These are phyloP conservation scores for Meganola albula DNA, from an alignment of 2,888 invertebrate species.

Conservation along the genomic window DNA sequence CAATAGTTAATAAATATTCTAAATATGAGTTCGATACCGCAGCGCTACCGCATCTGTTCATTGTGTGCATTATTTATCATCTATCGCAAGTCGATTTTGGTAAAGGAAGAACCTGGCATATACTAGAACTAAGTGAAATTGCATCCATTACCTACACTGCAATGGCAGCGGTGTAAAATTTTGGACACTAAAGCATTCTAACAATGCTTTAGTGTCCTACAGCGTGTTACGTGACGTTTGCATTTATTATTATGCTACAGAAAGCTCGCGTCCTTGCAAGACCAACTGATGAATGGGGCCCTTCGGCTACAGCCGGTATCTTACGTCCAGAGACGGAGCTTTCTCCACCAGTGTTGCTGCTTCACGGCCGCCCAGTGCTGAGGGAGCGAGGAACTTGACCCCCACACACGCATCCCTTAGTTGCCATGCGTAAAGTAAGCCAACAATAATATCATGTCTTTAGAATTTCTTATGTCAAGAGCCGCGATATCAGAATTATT, in stretches of 20 bases:
- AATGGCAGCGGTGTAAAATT: too few relatives aligned
- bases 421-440: conserved; percentile 62
- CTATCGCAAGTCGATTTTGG: too few relatives aligned
- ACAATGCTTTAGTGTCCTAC: too few relatives aligned
- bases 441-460: neutral
- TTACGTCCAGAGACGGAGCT: conserved; percentile 70
- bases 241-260: too few relatives aligned
- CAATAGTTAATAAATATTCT: too few relatives aligned
- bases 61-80: too few relatives aligned
- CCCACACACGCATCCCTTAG: conserved; percentile 62
- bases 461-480: neutral
- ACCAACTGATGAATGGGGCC: conserved; percentile 86
- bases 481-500: neutral
- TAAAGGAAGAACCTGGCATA: too few relatives aligned
- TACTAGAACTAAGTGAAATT: too few relatives aligned
- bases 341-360: conserved; percentile 68
- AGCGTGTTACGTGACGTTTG: neutral
- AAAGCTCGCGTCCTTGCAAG: conserved; percentile 80
- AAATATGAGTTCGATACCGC: too few relatives aligned
- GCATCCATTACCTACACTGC: too few relatives aligned
- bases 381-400: conserved; percentile 77
- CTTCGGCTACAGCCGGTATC: conserved; percentile 81
- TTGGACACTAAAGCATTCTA: too few relatives aligned
- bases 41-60: too few relatives aligned
- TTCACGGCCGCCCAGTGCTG: conserved; percentile 72